phyloP scores from a whole-genome alignment of 2,888 invertebrate species.

The Eueremaeus valkanovi region DNA sequence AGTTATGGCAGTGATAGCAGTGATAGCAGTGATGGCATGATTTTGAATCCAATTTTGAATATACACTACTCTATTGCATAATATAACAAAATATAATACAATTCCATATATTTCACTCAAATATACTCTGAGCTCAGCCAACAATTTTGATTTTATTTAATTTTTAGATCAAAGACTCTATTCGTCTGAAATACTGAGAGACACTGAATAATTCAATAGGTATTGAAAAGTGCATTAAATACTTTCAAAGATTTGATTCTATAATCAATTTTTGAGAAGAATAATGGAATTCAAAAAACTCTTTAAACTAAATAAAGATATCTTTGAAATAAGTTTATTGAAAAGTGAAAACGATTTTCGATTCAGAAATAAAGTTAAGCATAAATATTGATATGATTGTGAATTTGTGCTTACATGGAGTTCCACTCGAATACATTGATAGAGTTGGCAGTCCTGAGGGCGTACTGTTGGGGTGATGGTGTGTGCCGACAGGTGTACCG shows the following conservation, averaged over 20 bases:
- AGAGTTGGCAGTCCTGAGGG: constrained; percentile 23
- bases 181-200: constrained; percentile 5
- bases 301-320: not conserved
- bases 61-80: constrained; percentile 1
- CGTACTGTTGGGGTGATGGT: constrained; percentile 40
- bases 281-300: constrained; percentile 6
- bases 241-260: constrained; percentile 8
- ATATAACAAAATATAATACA: not conserved
- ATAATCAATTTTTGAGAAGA: constrained; percentile 12
- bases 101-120: constrained; percentile 2
- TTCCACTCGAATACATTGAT: constrained; percentile 44
- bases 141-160: constrained; percentile 17
- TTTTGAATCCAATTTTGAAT: constrained; percentile 33
- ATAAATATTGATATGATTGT: not conserved
- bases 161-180: not conserved
- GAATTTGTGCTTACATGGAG: constrained; percentile 44
- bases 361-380: not conserved
- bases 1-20: constrained; percentile 19
- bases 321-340: not conserved
- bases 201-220: constrained; percentile 31
- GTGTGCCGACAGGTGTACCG: constrained; percentile 43
- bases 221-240: constrained; percentile 21
- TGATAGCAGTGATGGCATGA: constrained; percentile 33
- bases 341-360: not conserved
- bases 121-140: constrained; percentile 14